Conservation (phyloP, 2,113 vertebrate genomes). For the Montifringilla adamsi region DNA sequence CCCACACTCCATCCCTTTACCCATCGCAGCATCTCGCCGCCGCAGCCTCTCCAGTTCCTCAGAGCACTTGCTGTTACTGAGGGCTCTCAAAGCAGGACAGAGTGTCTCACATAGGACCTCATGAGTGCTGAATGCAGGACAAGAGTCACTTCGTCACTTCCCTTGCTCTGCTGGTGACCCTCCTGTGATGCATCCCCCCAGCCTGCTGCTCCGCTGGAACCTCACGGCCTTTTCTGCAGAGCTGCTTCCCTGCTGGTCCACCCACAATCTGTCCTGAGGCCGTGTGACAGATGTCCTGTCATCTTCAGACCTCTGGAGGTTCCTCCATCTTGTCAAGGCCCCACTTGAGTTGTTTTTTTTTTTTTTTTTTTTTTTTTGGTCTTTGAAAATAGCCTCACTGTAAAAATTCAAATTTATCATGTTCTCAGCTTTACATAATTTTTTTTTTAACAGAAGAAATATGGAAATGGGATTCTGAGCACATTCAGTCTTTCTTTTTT, state of each 20-base stretch:
- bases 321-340: neutral
- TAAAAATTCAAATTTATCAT: neutral
- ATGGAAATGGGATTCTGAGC: slow-evolving; percentile 10
- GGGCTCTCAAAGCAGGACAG: neutral
- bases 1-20: rapidly evolving
- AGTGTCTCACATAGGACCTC: neutral
- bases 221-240: neutral
- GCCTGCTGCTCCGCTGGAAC: neutral
- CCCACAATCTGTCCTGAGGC: neutral
- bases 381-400: neutral
- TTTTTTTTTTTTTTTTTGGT: neutral
- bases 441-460: neutral
- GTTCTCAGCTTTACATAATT: neutral
- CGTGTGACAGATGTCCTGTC: neutral
- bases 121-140: neutral
- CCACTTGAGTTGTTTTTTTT: neutral
- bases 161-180: neutral
- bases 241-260: neutral
- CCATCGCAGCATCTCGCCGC: rapidly evolving
- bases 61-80: neutral
- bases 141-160: neutral
- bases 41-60: neutral
- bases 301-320: neutral
- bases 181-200: neutral
- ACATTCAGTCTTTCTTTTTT: neutral